These are phyloP conservation scores for Onychostruthus taczanowskii DNA, from an alignment of 2,113 vertebrate species.

Conservation along the genomic window DNA sequence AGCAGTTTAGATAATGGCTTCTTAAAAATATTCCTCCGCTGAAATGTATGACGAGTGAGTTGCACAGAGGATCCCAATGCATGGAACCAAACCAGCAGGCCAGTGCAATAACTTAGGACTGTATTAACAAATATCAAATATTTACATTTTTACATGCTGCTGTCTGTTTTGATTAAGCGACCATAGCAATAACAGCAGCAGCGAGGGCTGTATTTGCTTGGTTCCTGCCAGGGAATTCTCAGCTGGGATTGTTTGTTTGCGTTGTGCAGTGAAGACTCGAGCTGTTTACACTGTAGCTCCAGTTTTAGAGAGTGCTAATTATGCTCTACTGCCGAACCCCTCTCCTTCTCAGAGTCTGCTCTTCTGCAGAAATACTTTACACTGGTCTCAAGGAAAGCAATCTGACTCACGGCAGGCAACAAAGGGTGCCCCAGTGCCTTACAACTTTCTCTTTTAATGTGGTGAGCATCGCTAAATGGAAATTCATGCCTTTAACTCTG, in stretches of 20 bases:
- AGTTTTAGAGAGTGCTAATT: conserved; percentile 78
- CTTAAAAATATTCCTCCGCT: conserved; percentile 59
- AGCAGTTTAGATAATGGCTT: conserved; percentile 78
- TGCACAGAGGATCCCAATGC: background rate
- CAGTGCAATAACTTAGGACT: conserved; percentile 63
- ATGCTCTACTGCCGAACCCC: conserved; percentile 48
- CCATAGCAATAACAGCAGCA: conserved; percentile 53
- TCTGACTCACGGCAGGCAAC: background rate
- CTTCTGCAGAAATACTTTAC: conserved; percentile 57
- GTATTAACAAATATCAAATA: conserved; percentile 76
- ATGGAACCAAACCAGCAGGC: background rate
- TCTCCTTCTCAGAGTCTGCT: conserved; percentile 64
- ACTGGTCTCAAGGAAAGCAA: background rate
- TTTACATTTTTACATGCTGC: conserved; percentile 78
- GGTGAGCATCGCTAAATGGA: background rate
- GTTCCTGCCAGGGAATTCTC: conserved; percentile 71
- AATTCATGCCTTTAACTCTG: background rate
- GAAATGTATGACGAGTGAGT: background rate
- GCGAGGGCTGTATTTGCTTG: conserved; percentile 17
- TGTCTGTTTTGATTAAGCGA: conserved; percentile 72
- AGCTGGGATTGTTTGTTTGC: conserved; percentile 73
- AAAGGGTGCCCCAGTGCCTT: background rate
- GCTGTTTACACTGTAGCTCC: conserved; percentile 73
- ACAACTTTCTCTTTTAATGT: background rate
- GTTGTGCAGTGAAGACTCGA: conserved; percentile 64